A percentile compares a stretch with the other conserved stretches of the same genome.
phyloP scores from a whole-genome alignment of 2,888 invertebrate genomes.

The Netelia virgata region DNA sequence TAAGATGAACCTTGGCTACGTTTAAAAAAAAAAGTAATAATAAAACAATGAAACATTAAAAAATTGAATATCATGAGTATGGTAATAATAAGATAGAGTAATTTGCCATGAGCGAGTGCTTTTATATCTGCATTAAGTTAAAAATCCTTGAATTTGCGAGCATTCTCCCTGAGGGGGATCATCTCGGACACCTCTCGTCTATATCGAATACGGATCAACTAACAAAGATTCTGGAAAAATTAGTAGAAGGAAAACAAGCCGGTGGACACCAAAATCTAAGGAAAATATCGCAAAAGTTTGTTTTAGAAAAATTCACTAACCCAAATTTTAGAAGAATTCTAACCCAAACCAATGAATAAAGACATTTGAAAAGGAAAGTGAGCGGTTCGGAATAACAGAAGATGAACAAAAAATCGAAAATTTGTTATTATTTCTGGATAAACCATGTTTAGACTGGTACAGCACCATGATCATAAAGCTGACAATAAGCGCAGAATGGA shows the following conservation, averaged over 20 bases:
- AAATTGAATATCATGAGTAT: too few species aligned
- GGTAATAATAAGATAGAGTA: too few species aligned
- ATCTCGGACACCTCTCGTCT: too few species aligned
- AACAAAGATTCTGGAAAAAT: constrained; percentile 6
- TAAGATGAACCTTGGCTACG: too few species aligned
- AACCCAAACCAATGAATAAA: constrained; percentile 69
- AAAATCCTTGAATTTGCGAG: too few species aligned
- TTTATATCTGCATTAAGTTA: too few species aligned
- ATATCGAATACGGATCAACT: background rate
- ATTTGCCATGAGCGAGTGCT: too few species aligned
- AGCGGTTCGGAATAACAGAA: constrained; percentile 61
- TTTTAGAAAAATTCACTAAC: constrained; percentile 69
- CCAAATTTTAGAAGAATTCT: too few species aligned
- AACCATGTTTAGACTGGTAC: constrained; percentile 39
- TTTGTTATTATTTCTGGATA: constrained; percentile 69
- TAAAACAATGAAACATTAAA: too few species aligned
- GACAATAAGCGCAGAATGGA: constrained; percentile 67
- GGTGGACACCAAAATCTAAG: constrained; percentile 44
- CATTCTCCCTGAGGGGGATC: too few species aligned
- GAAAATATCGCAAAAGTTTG: constrained; percentile 67
- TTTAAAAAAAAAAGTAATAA: too few species aligned
- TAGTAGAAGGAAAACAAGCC: constrained; percentile 49
- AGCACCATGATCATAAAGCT: constrained; percentile 67
- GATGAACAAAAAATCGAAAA: constrained; percentile 74
- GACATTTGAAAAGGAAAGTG: constrained; percentile 70